Evolutionary conservation across 2,797 vertebrate species (phyloP).

Genomic region (Corythornis leucogaster): DNA sequence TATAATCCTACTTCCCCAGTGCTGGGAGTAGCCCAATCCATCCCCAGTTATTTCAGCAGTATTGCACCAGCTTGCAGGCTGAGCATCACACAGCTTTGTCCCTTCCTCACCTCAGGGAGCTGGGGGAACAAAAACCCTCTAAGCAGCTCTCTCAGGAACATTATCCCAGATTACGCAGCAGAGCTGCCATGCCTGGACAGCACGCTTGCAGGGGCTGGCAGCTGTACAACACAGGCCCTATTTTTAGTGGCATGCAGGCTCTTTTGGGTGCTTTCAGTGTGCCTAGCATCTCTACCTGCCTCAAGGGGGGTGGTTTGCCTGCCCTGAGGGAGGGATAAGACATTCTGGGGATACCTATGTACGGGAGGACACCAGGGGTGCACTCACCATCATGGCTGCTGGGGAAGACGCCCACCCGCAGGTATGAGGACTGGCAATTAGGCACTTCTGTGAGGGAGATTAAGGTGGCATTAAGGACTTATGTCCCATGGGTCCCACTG

Average conservation of each 20-base stretch:
- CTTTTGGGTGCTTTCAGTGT: not conserved
- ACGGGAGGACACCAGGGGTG: fast-evolving
- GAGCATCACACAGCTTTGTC: fast-evolving
- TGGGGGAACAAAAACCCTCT: not conserved
- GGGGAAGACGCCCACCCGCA: slow-evolving; percentile 90
- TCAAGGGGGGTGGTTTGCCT: not conserved
- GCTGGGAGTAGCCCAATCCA: fast-evolving
- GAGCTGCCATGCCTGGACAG: fast-evolving
- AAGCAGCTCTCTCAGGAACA: fast-evolving
- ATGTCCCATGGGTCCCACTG: fast-evolving
- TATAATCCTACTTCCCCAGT: not conserved
- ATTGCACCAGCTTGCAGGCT: fast-evolving
- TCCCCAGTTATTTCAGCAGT: not conserved
- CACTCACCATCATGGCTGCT: slow-evolving; percentile 90
- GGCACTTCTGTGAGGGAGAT: slow-evolving; percentile 91
- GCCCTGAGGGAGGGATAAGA: not conserved
- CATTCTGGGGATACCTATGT: fast-evolving
- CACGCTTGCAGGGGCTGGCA: fast-evolving
- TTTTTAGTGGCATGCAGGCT: not conserved
- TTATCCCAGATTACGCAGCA: fast-evolving
- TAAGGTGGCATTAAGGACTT: not conserved
- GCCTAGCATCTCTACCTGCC: not conserved
- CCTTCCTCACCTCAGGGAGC: not conserved
- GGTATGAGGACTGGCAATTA: slow-evolving; percentile 94
- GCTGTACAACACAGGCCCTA: not conserved